Base-by-base conservation (phyloP, 1,140 invertebrate genomes). In the Hyles vespertilio region DNA sequence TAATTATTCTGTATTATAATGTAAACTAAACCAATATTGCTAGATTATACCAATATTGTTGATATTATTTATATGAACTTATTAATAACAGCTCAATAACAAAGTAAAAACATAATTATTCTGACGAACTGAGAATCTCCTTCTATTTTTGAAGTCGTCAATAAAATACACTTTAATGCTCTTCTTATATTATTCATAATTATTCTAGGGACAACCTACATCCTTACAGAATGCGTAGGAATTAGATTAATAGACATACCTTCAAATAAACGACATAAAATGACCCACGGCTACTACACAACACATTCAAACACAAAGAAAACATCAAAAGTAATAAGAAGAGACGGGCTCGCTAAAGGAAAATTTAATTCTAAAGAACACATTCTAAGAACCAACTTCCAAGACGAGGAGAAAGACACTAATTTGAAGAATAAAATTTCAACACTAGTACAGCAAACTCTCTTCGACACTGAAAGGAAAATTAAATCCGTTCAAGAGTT, bases 361-460 rank as follows among this genome's bases (percentile, higher is more conserved):
- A 22, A 12, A 11, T 9, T 44, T 8, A 32, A 44, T 8, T 44
- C 52, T 5, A 36, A 54, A 43, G 3, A 7, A 12, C 5, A 6
- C n/a, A 0, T 32, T 32, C 6, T 55, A 61, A 65, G 43, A 44
- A 5, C 58, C 22, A 22, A 22, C 22, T 22, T 22, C 48, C 1
- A 53, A 51, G 32, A 71, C 1, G 67, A 79, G 8, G 64, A 64
- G 2, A 82, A 82, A 53, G 80, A 85, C 36, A 55, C 58, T 4
- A 69, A 65, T 40, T 54, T 83, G 8, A 85, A 85, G 69, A 71
- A 57, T 8, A 85, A 85, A 61, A 85, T 85, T 33, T 55, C 67
- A 6, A 61, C 63, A 0, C 61, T 85, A 5, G 78, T 84, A 0
- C 58, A 81, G 33, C 79, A 85, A 63, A 78, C 76, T 8, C 33